Conservation (phyloP, 1,140 invertebrate genomes). For the Parapsyche elsis region DNA sequence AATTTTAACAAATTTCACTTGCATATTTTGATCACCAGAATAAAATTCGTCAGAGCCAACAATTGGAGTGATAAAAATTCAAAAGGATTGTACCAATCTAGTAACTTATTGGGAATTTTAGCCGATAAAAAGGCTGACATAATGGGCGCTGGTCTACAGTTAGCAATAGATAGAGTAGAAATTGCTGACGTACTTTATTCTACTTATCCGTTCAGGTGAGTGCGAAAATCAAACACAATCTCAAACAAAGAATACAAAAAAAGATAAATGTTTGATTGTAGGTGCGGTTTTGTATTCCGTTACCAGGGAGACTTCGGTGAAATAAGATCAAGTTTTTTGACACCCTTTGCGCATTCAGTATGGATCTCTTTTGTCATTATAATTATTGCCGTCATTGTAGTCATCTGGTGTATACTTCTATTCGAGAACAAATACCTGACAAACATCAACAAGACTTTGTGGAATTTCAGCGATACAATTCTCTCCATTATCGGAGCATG, state of each 20-base stretch:
- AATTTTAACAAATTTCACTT: no score
- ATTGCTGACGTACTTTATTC: slow-evolving; percentile 48
- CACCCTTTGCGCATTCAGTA: slow-evolving; percentile 43
- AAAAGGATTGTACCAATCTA: slow-evolving; percentile 51
- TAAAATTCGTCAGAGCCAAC: slow-evolving; percentile 48
- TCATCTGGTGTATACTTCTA: slow-evolving; percentile 44
- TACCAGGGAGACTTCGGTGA: slow-evolving; percentile 49
- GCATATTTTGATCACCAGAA: slow-evolving; percentile 41
- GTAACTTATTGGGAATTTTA: slow-evolving; percentile 52
- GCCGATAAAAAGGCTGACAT: slow-evolving; percentile 53
- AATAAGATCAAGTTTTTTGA: slow-evolving; percentile 40
- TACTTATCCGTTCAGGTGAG: slow-evolving; percentile 54
- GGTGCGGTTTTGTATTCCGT: slow-evolving; percentile 49
- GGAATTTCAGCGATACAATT: slow-evolving; percentile 51
- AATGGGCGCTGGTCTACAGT: slow-evolving; percentile 50
- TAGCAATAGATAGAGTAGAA: slow-evolving; percentile 45
- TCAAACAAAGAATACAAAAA: background rate
- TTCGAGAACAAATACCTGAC: slow-evolving; percentile 50
- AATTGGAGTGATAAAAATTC: slow-evolving; percentile 56
- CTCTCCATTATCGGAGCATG: slow-evolving; percentile 51
- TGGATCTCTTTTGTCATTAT: slow-evolving; percentile 48
- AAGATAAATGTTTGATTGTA: slow-evolving; percentile 25
- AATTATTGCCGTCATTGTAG: slow-evolving; percentile 35
- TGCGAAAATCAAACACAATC: slow-evolving; percentile 9
- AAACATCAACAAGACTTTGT: slow-evolving; percentile 31